Base-by-base conservation (phyloP, 2,113 vertebrate species). In the Panthera uncia region DNA sequence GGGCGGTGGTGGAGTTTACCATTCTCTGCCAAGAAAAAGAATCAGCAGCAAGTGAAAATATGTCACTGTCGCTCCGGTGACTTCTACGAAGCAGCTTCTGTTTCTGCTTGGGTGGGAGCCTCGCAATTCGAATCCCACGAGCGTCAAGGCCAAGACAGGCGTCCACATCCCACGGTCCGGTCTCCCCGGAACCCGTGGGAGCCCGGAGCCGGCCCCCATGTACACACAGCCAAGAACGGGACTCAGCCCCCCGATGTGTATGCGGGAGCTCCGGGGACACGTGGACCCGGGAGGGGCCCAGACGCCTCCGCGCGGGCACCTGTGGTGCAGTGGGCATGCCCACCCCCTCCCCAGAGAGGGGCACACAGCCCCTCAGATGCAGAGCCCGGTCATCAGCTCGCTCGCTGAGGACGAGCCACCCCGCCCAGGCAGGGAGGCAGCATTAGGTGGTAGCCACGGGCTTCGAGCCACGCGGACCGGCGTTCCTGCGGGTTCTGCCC, bases 161-260 rank as follows among this genome's bases (percentile, higher is more conserved):
- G 23, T n/a, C 78, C 65, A 21, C 55, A 3, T 41, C 65, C 80
- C 57, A 21, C 71, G 1, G 81, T 18, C 89, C 25, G 0, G 73
- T 19, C 79, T 94, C 82, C 52, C 93, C 23, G 78, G 55, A 31
- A 55, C 65, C 79, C 41, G 2, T 74, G 92, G 86, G 89, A 95
- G 71, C 96, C 41, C 38, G 29, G 85, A 97, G 76, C 93, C 21
- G 3, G 63, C 15, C 33, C 55, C 61, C 10, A 0, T 0, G 6
- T n/a, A 63, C 52, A 73, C 0, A 0, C 61, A 65, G 93, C 95
- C 91, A 68, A 84, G 85, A 93, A 68, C 81, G 94, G 94, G 73
- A 69, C 27, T 71, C 78, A 21, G 71, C 63, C 61, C 87, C 91
- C 88, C 38, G 38, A 45, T 79, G 85, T 88, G 68, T 82, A 48